Percentiles rank a stretch among this genome's conserved stretches.
These are phyloP conservation scores for Stichodactyla mertensii DNA, from an alignment of 64 coral and sea anemone species.

Conservation along the genomic window DNA sequence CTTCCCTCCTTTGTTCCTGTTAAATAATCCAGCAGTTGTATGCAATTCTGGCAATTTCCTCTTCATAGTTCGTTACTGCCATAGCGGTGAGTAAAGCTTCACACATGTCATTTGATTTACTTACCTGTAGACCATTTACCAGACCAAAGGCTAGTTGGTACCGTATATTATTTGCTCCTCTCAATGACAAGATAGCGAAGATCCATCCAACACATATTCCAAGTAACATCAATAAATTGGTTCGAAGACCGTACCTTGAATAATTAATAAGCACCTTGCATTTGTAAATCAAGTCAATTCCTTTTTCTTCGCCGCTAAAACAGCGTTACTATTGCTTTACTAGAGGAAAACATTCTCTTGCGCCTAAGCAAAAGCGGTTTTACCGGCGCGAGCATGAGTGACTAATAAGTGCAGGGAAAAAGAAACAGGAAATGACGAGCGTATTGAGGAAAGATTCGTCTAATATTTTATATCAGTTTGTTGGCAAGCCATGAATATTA, in stretches of 20 bases:
- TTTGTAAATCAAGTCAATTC: too few relatives aligned
- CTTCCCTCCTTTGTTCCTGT: neutral
- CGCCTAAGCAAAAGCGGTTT: too few relatives aligned
- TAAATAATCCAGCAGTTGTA: neutral
- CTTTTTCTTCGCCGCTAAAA: too few relatives aligned
- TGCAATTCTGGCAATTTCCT: neutral
- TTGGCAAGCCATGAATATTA: too few relatives aligned
- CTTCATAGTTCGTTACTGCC: neutral
- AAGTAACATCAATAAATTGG: constrained; percentile 63
- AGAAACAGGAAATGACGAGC: too few relatives aligned
- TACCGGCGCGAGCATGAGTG: too few relatives aligned
- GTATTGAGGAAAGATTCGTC: too few relatives aligned
- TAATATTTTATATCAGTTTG: too few relatives aligned
- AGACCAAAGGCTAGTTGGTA: constrained; percentile 74
- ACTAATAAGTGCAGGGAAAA: too few relatives aligned
- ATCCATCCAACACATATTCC: constrained; percentile 73
- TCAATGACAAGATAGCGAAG: constrained; percentile 70
- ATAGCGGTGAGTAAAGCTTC: neutral
- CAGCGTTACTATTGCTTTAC: too few relatives aligned
- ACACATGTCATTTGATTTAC: neutral
- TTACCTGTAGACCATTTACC: constrained; percentile 72
- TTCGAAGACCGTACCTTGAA: constrained; percentile 67
- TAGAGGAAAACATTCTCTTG: too few relatives aligned
- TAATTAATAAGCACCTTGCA: too few relatives aligned
- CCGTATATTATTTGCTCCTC: constrained; percentile 25